Evolutionary conservation across 2,113 vertebrate genomes (phyloP).

Genomic region (Pheucticus melanocephalus): DNA sequence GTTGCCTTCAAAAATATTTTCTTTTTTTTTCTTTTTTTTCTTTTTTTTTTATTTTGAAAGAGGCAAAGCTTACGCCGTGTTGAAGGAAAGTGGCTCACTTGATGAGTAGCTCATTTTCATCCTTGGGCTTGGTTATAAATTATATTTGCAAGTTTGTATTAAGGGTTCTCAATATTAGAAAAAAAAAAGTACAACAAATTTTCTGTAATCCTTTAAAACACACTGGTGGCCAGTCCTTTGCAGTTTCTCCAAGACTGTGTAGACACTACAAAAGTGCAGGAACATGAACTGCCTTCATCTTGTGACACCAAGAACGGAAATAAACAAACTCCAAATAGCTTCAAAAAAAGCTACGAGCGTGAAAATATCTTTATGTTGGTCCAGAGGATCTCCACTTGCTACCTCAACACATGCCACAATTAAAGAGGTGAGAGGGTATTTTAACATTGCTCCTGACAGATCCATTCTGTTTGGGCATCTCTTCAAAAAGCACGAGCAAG

Average conservation of each 20-base stretch:
- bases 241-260: constrained; percentile 32
- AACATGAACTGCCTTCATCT: constrained; percentile 38
- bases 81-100: constrained; percentile 11
- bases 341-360: constrained; percentile 55
- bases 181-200: constrained; percentile 30
- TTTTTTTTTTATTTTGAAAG: neutral
- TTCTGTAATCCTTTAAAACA: constrained; percentile 58
- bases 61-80: constrained; percentile 25
- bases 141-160: constrained; percentile 18
- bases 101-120: neutral
- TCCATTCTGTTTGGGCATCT: neutral
- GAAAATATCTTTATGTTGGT: constrained; percentile 26
- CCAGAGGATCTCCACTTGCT: constrained; percentile 18
- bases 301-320: constrained; percentile 56
- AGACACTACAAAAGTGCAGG: constrained; percentile 57
- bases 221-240: constrained; percentile 33
- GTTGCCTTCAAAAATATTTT: constrained; percentile 61
- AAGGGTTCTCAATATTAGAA: constrained; percentile 26
- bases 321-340: constrained; percentile 63
- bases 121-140: constrained; percentile 51
- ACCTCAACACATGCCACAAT: constrained; percentile 22
- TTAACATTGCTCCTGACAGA: neutral
- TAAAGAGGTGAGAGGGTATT: constrained; percentile 63
- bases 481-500: neutral
- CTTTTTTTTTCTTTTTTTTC: neutral